Percentiles rank a stretch among this genome's conserved stretches.
Evolutionary conservation across 2,797 vertebrate genomes (phyloP).

Genomic region (Gallinago stenura): DNA sequence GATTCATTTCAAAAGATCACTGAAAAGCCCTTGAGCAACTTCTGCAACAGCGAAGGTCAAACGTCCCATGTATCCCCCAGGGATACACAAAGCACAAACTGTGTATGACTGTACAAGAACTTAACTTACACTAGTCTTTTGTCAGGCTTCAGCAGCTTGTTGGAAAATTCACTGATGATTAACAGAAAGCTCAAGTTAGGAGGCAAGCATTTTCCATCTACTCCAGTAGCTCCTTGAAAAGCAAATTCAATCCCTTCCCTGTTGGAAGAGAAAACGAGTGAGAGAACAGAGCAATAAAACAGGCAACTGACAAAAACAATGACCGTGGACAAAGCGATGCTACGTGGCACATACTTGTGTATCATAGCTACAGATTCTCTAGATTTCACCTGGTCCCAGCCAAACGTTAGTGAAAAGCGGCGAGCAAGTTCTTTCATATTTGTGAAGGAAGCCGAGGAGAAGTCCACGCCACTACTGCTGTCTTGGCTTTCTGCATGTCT

Average conservation of each 20-base stretch:
- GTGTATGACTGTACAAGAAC: not conserved
- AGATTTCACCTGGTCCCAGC: slow-evolving; percentile 89
- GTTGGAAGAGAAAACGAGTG: not conserved
- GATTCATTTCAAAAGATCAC: not conserved
- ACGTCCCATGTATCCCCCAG: not conserved
- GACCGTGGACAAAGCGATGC: not conserved
- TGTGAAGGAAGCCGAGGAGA: slow-evolving; percentile 85
- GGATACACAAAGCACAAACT: not conserved
- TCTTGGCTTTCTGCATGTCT: slow-evolving; percentile 83
- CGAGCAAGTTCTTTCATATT: slow-evolving; percentile 92
- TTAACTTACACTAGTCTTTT: slow-evolving; percentile 89
- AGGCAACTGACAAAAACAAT: not conserved
- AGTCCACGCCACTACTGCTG: slow-evolving; percentile 67
- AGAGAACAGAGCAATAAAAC: not conserved
- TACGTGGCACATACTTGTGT: slow-evolving; percentile 85
- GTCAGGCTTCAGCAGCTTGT: slow-evolving; percentile 90
- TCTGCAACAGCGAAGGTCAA: not conserved
- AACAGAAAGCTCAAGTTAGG: slow-evolving; percentile 87
- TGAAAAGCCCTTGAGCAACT: not conserved
- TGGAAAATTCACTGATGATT: slow-evolving; percentile 91
- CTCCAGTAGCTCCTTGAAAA: slow-evolving; percentile 83
- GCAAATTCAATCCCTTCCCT: slow-evolving; percentile 93
- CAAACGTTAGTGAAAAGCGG: slow-evolving; percentile 91
- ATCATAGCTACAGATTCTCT: slow-evolving; percentile 91
- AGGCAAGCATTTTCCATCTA: slow-evolving; percentile 77